Conservation (phyloP, 2,113 vertebrate species). For the Tetrao urogallus region DNA sequence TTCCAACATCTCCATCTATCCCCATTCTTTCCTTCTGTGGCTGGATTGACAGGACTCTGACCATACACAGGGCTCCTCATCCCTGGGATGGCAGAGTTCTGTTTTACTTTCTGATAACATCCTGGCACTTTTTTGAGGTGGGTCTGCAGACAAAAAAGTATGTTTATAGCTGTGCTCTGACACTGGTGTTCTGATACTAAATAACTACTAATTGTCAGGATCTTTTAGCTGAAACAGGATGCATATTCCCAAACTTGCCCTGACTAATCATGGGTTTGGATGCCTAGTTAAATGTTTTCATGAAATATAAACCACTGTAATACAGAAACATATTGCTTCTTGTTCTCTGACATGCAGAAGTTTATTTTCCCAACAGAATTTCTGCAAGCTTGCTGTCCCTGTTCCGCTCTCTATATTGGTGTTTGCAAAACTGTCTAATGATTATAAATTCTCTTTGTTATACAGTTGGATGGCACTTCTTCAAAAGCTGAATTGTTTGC, state of each 20-base stretch:
- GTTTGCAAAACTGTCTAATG: neutral
- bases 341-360: neutral
- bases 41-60: neutral
- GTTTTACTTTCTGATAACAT: neutral
- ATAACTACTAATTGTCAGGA: neutral
- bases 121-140: neutral
- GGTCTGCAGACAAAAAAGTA: neutral
- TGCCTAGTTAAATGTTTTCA: neutral
- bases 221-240: neutral
- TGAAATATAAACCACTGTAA: neutral
- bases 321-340: neutral
- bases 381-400: neutral
- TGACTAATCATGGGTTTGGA: neutral
- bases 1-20: neutral
- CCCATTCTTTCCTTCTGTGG: neutral
- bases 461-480: fast-evolving
- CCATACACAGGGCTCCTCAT: neutral
- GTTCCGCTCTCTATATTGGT: neutral
- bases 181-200: neutral
- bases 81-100: neutral
- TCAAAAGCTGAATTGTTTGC: neutral
- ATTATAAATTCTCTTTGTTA: neutral
- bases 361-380: neutral
- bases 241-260: neutral
- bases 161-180: neutral